Percentiles rank a stretch among this genome's conserved stretches.
These are phyloP conservation scores for Podarcis raffonei DNA, from an alignment of 2,113 vertebrate species.

Conservation along the genomic window DNA sequence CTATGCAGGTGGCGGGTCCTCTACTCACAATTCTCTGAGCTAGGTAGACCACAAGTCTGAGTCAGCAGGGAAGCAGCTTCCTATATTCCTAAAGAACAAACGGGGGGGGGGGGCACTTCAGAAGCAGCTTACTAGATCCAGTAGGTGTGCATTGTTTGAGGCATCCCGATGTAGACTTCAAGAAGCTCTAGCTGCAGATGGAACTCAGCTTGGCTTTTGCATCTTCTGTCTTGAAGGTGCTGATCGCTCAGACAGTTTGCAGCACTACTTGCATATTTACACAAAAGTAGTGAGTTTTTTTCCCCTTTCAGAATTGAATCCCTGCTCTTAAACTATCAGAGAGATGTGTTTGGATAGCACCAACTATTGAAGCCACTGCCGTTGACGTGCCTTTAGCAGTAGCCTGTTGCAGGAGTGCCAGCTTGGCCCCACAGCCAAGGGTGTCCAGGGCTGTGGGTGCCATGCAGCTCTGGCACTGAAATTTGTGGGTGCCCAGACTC, in stretches of 20 bases:
- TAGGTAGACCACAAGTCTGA: too few species aligned
- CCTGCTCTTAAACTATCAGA: not conserved
- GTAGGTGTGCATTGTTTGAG: not conserved
- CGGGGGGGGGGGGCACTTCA: not conserved
- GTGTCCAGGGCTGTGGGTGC: too few species aligned
- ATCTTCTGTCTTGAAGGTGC: not conserved
- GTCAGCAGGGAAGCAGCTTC: too few species aligned
- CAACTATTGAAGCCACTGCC: not conserved
- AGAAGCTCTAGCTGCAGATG: not conserved
- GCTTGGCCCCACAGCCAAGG: too few species aligned
- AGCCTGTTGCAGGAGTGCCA: not conserved
- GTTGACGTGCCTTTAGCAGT: not conserved
- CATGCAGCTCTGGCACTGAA: too few species aligned
- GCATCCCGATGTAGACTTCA: not conserved
- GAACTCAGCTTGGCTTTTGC: not conserved
- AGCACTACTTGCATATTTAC: not conserved
- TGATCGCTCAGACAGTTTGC: not conserved
- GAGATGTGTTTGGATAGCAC: not conserved
- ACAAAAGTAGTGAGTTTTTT: fast-evolving
- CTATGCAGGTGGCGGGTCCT: too few species aligned
- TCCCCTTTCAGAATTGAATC: too few species aligned
- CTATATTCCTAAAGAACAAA: not conserved
- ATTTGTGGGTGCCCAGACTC: too few species aligned
- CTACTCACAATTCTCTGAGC: too few species aligned
- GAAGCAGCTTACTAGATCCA: not conserved